A percentile compares a stretch with the other conserved stretches of the same genome.
Evolutionary conservation across 2,797 vertebrate genomes (phyloP).

Genomic region (Hipposideros larvatus): DNA sequence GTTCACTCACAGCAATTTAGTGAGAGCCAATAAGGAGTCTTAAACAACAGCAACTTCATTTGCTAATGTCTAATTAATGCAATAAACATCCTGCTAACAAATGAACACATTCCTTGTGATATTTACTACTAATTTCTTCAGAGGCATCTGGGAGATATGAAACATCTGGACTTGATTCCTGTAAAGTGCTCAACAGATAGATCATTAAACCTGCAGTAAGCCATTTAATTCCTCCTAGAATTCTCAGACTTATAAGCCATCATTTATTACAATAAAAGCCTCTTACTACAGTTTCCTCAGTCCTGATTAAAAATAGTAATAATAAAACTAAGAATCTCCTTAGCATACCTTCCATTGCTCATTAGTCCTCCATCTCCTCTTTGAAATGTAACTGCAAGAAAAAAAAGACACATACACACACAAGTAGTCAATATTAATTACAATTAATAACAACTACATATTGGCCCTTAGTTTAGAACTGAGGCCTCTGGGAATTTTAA

Average conservation of each 20-base stretch:
- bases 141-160: conserved; percentile 91
- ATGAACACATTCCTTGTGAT: conserved; percentile 94
- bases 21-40: conserved; percentile 95
- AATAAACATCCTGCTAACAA: conserved; percentile 95
- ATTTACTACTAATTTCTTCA: conserved; percentile 89
- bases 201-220: conserved; percentile 86
- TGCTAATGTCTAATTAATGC: conserved; percentile 99
- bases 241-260: conserved; percentile 82
- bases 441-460: conserved; percentile 67
- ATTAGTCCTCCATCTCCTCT: conserved; percentile 98
- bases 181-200: conserved; percentile 88
- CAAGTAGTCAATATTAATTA: conserved; percentile 79
- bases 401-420: conserved; percentile 76
- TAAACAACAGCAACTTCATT: conserved; percentile 96
- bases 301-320: conserved; percentile 79
- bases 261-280: conserved; percentile 72
- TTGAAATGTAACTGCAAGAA: conserved; percentile 96
- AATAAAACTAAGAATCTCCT: conserved; percentile 64
- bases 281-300: conserved; percentile 67
- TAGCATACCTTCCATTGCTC: conserved; percentile 97
- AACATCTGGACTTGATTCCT: conserved; percentile 94
- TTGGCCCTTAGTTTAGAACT: conserved; percentile 57
- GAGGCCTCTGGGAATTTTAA: conserved; percentile 76
- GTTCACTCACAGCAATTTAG: conserved; percentile 98
- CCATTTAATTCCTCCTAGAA: conserved; percentile 85